Base-by-base conservation (phyloP, 2,113 vertebrate species). In the Gasterosteus aculeatus region DNA sequence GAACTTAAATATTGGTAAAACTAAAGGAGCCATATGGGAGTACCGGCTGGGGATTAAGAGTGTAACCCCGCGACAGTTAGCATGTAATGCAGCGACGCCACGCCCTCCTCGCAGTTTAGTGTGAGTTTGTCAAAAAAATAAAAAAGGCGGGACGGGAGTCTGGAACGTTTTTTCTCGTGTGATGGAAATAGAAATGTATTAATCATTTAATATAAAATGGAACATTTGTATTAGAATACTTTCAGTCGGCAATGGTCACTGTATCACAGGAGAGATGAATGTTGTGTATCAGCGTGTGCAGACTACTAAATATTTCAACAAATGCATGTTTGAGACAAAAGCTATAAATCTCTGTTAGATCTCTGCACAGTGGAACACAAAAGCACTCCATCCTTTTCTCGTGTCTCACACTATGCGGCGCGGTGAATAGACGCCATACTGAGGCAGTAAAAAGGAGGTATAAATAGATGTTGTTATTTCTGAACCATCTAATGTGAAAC, bases 381-480 rank as follows among this genome's bases (percentile, higher is more conserved):
- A 15, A 41, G 80, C 65, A 44, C 51, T 69, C 67, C 49, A 75
- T 85, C 75, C 77, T 66, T 79, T 60, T 71, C 75, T 82, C 85
- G 57, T 39, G 64, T 85, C 65, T 77, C 53, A 29, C 14, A 69
- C 72, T 75, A 78, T 83, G 67, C 44, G 86, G 54, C 35, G 18
- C 62, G 41, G 76, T 59, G 80, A 90, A 89, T 22, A 81, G 79
- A 67, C 41, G 5, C 42, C 58, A 49, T 78, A 80, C 56, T 81
- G 78, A 90, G 60, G 69, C 46, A 76, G 49, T 75, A 63, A 72
- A 85, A 88, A 64, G 73, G 83, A 84, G 69, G 68, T 91, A 91
- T 93, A 91, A 91, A 92, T 93, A 92, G 92, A 83, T 66, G 85
- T 65, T 84, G 87, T 89, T 88, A 85, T 90, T 56, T 93, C 87